These are phyloP conservation scores for Cephus pygmeus DNA, from an alignment of 2,888 invertebrate genomes.

Conservation along the genomic window DNA sequence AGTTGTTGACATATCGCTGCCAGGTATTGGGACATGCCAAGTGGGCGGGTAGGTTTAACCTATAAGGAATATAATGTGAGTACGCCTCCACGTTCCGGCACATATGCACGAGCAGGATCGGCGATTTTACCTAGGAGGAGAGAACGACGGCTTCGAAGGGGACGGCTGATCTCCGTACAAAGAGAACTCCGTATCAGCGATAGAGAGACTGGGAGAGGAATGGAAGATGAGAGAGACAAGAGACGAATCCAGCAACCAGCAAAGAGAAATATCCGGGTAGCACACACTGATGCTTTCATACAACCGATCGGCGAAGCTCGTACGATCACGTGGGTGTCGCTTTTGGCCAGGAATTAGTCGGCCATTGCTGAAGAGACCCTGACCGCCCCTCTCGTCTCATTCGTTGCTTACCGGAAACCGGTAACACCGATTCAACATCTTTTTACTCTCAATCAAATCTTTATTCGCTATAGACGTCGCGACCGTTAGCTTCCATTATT, in stretches of 20 bases:
- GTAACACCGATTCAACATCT: not conserved
- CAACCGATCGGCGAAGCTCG: conserved; percentile 13
- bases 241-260: not conserved
- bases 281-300: conserved; percentile 8
- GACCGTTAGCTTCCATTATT: not conserved
- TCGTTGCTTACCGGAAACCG: conserved; percentile 9
- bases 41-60: conserved; percentile 59
- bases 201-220: not conserved
- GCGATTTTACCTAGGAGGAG: not conserved
- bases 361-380: conserved; percentile 9
- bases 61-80: conserved; percentile 60
- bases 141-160: not conserved
- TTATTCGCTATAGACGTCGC: not conserved
- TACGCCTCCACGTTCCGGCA: conserved; percentile 53
- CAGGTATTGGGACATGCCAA: conserved; percentile 56
- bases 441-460: not conserved
- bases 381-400: not conserved
- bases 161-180: not conserved
- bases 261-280: conserved; percentile 18
- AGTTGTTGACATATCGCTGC: conserved; percentile 60
- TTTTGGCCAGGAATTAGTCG: conserved; percentile 39
- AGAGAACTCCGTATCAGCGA: not conserved
- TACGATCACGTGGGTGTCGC: conserved; percentile 36
- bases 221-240: not conserved
- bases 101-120: conserved; percentile 4